Evolutionary conservation across 2,113 vertebrate species (phyloP).

Genomic region (Macrotis lagotis): DNA sequence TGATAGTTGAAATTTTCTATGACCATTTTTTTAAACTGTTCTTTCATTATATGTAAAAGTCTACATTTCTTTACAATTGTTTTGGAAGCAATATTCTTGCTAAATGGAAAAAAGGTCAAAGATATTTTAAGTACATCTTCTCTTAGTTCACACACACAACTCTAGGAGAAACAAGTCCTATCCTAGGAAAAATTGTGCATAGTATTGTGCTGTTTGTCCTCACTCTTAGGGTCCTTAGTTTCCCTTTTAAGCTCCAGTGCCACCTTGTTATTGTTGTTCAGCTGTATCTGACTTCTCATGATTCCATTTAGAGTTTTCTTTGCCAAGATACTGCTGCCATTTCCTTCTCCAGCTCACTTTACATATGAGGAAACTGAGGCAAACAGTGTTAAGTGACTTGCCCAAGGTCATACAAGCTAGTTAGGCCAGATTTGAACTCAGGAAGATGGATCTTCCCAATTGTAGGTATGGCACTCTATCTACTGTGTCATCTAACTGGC

Average conservation of each 20-base stretch:
- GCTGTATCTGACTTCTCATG: background rate
- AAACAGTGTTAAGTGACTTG: background rate
- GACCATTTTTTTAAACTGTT: background rate
- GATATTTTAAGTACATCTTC: background rate
- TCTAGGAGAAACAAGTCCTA: background rate
- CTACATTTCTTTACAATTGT: background rate
- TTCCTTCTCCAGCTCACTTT: background rate
- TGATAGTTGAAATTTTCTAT: background rate
- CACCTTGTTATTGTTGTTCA: background rate
- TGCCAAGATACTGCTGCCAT: background rate
- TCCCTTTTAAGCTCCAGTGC: background rate
- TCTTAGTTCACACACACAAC: background rate
- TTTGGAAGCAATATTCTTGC: background rate
- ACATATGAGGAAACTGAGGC: background rate
- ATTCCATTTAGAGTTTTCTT: background rate
- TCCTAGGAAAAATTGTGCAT: background rate
- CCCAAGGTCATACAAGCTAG: background rate
- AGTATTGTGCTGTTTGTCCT: background rate
- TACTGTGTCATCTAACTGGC: background rate
- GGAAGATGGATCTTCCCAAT: background rate
- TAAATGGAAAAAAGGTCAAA: background rate
- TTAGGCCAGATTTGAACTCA: background rate
- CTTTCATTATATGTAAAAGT: background rate
- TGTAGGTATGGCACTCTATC: background rate
- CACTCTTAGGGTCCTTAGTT: background rate